Evolutionary conservation across 1,140 invertebrate species (phyloP), one percentile per base, ranked within the genome.

Genomic region (Drosophila littoralis): DNA sequence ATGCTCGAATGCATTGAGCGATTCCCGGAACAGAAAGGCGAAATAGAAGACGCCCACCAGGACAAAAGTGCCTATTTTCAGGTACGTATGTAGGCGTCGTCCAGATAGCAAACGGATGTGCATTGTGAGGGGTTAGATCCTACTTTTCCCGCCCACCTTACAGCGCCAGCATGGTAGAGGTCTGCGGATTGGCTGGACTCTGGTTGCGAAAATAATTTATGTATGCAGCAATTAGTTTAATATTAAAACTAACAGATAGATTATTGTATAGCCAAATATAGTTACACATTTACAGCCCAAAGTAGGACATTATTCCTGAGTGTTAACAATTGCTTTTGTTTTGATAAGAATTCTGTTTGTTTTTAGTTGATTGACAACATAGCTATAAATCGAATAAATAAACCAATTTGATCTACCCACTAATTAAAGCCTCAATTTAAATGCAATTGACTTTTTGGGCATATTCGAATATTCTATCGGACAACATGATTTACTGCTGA

Each of bases 1-100:
- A 33, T 86, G 76, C 73, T 92, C 91, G 52, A 79, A 91, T 6
- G 91, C 91, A 61, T 91, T 88, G 6, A 92, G 65, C 12, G 91
- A 92, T 48, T 92, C 91, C 4, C 91, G 89, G 40, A 92, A 91
- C 6, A 92, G 73, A 57, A 92, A 91, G 54, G 77, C 78, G 59
- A 92, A 91, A 66, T 92, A 92, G 35, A 89, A 91, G 36, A 90
- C 52, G 45, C 82, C 86, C n/a, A 86, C 75, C 9, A 90, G 36
- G 12, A 91, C 54, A 58, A 85, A 80, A 50, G 75, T 78, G 57
- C 85, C 75, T 61, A 84, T 76, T 65, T 92, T 92, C 8, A 92
- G 73, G 71, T 90, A 91, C 67, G 84, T 83, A 33, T 90, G 84
- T 42, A 86, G 55, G 58, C 91, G 88, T 72, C 91, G 75, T 54